Evolutionary conservation across 1,140 invertebrate species (phyloP).

Genomic region (Lordiphosa collinella): DNA sequence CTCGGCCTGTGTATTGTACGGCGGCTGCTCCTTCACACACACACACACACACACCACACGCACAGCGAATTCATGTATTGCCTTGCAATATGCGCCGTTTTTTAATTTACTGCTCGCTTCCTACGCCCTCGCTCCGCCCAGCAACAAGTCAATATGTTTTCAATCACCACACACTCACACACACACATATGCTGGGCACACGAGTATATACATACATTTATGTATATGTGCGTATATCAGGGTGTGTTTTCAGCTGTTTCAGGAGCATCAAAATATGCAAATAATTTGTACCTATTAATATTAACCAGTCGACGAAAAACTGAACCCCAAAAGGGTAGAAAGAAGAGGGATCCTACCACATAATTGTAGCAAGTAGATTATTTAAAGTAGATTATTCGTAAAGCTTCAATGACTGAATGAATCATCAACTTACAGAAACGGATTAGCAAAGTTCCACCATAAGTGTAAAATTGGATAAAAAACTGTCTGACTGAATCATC

Average conservation of each 20-base stretch:
- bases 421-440: too few relatives aligned
- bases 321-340: not conserved
- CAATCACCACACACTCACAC: slow-evolving; percentile 42
- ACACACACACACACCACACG: not conserved
- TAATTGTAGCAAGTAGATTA: too few relatives aligned
- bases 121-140: slow-evolving; percentile 17
- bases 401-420: too few relatives aligned
- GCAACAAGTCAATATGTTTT: slow-evolving; percentile 44
- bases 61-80: not conserved
- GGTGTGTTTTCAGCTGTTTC: not conserved
- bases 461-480: too few relatives aligned
- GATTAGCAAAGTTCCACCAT: too few relatives aligned
- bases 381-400: too few relatives aligned
- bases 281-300: slow-evolving; percentile 5
- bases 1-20: not conserved
- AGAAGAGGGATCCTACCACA: too few relatives aligned
- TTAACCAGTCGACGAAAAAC: not conserved
- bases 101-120: slow-evolving; percentile 38
- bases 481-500: too few relatives aligned
- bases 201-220: not conserved
- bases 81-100: slow-evolving; percentile 10
- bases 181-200: slow-evolving; percentile 3
- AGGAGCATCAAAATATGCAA: slow-evolving; percentile 19
- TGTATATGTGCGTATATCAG: too few relatives aligned
- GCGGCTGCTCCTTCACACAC: not conserved